Evolutionary conservation across 2,797 vertebrate genomes (phyloP).

Genomic region (Decapterus maruadsi): DNA sequence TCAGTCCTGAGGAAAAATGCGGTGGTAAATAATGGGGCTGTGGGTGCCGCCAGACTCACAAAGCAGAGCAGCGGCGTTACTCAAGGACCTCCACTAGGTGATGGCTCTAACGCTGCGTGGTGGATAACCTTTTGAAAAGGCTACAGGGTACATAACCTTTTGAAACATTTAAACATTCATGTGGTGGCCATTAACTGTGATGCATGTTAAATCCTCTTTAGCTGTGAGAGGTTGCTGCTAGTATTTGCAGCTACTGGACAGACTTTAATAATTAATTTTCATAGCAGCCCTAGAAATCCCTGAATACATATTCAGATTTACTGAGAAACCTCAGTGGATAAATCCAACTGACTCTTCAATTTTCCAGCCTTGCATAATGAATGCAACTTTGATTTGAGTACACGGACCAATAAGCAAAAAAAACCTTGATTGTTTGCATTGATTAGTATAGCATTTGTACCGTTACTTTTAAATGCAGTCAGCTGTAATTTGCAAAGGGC

Average conservation of each 20-base stretch:
- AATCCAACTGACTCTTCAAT: constrained; percentile 39
- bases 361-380: constrained; percentile 19
- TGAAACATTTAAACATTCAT: constrained; percentile 73
- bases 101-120: constrained; percentile 51
- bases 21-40: constrained; percentile 42
- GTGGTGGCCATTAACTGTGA: constrained; percentile 69
- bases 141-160: constrained; percentile 75
- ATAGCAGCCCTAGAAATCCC: constrained; percentile 44
- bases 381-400: constrained; percentile 21
- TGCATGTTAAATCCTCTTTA: constrained; percentile 72
- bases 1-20: constrained; percentile 43
- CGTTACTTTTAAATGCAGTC: not conserved
- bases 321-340: constrained; percentile 23
- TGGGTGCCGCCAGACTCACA: constrained; percentile 42
- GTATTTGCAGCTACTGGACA: constrained; percentile 49
- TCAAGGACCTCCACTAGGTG: constrained; percentile 53
- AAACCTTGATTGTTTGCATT: not conserved
- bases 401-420: constrained; percentile 10
- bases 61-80: constrained; percentile 37
- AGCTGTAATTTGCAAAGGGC: constrained; percentile 5
- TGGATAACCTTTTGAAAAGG: constrained; percentile 75
- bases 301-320: constrained; percentile 50
- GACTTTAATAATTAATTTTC: constrained; percentile 61
- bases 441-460: not conserved
- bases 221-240: constrained; percentile 39